Percentiles rank a stretch among this genome's conserved stretches.
These are phyloP conservation scores for Callorhinus ursinus DNA, from an alignment of 2,113 vertebrate genomes.

Conservation along the genomic window DNA sequence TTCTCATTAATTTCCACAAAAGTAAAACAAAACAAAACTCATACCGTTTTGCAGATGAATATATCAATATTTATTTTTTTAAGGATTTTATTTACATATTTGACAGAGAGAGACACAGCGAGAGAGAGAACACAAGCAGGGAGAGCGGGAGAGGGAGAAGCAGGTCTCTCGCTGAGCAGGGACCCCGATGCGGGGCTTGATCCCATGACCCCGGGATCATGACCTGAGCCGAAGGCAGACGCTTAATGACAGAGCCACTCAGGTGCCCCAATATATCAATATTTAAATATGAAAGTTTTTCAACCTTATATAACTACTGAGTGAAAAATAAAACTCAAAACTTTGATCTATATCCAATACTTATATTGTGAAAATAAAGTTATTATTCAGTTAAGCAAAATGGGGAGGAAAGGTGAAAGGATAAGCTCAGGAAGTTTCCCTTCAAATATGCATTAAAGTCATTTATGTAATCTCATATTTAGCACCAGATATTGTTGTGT, in stretches of 20 bases:
- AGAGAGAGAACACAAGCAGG: too few species aligned
- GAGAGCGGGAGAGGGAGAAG: too few species aligned
- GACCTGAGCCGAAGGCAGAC: too few species aligned
- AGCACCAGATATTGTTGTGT: neutral
- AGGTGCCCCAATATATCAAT: neutral
- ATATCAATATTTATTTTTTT: neutral
- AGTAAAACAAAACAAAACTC: neutral
- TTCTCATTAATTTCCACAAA: neutral
- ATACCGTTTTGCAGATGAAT: neutral
- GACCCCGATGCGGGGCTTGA: too few species aligned
- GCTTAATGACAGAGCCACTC: too few species aligned
- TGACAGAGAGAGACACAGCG: too few species aligned
- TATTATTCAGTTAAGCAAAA: neutral
- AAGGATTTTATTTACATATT: too few species aligned
- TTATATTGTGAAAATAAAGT: neutral
- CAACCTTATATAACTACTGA: neutral
- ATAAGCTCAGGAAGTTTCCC: neutral
- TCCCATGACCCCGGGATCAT: too few species aligned
- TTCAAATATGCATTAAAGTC: neutral
- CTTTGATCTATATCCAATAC: neutral
- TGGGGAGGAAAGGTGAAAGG: neutral
- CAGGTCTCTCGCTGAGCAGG: too few species aligned
- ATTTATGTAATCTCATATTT: neutral
- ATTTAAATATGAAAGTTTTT: conserved; percentile 12
- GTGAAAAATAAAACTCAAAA: neutral